Evolutionary conservation across 2,113 vertebrate genomes (phyloP), one percentile per base, ranked within the genome.

Genomic region (Naja naja): DNA sequence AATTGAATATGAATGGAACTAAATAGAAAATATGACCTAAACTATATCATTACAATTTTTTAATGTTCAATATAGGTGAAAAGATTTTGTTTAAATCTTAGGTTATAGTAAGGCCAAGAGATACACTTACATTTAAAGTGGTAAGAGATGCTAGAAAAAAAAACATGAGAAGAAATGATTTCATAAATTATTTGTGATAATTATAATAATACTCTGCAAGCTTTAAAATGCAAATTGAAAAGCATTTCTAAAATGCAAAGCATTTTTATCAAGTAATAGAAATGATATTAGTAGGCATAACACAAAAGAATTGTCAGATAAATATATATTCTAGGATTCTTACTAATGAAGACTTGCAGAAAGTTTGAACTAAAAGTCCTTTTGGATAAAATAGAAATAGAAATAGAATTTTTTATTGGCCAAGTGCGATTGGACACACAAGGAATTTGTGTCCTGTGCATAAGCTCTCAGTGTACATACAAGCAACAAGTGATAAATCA

Each of bases 361-460:
- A 94, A 96, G 91, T 94, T 91, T 94, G 86, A 93, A 96, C 92
- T 97, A 95, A 94, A 96, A 95, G 91, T 92, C 81, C 93, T 94
- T 89, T 85, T 93, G 94, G 95, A 95, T 95, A 92, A 96, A 97
- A 3, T 88, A 27, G 58, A 60, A 55, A 54, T 54, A 54, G 53
- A 54, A 58, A 27, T 27, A 11, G 9, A 60, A 60, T 60, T 60
- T 3, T 60, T 60, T 60, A 27, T 60, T 27, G 25, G 58, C 58
- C 58, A 27, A 60, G 58, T 60, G 58, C 30, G 25, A 27, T 60
- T 27, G 58, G 58, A 27, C 58, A 60, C 2, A 27, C 56, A 58
- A 58, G 25, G 25, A 30, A 60, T 60, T 60, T 27, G 9, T 60
- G 3, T 60, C 58, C 58, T 60, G 58, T 27, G 58, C 58, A 60